Conservation (phyloP, 2,113 vertebrate species). For the Caracal caracal region DNA sequence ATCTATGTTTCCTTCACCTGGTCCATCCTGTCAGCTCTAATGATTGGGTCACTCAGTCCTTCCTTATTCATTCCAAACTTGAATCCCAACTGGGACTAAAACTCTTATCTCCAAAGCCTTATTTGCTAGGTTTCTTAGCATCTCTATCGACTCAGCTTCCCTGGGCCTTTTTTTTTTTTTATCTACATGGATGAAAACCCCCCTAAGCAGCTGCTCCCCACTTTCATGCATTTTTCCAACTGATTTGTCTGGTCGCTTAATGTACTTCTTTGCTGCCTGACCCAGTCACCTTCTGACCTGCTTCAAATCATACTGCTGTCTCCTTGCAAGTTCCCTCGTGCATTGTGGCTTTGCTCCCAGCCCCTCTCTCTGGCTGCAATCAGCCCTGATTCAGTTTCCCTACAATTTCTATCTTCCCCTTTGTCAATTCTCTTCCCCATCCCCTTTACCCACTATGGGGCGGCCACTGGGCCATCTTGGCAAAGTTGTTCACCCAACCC, state of each 20-base stretch:
- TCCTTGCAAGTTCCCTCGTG: not conserved
- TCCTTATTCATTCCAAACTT: not conserved
- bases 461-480: not conserved
- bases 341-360: not conserved
- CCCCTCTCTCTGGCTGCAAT: not conserved
- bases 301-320: not conserved
- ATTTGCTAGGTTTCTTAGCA: not conserved
- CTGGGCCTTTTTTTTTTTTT: not conserved
- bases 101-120: not conserved
- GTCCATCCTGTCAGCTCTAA: not conserved
- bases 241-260: not conserved
- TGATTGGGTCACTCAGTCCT: not conserved
- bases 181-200: not conserved
- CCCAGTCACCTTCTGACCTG: not conserved
- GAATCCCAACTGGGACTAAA: not conserved
- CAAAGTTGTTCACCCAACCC: not conserved
- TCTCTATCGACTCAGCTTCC: not conserved
- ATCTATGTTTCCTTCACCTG: not conserved
- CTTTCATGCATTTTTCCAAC: not conserved
- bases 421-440: not conserved
- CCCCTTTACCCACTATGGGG: not conserved
- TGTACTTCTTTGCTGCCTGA: not conserved
- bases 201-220: not conserved
- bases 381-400: not conserved
- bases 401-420: not conserved